These are phyloP conservation scores for Drosophila lutescens DNA, from an alignment of 2,888 invertebrate species.

Conservation along the genomic window DNA sequence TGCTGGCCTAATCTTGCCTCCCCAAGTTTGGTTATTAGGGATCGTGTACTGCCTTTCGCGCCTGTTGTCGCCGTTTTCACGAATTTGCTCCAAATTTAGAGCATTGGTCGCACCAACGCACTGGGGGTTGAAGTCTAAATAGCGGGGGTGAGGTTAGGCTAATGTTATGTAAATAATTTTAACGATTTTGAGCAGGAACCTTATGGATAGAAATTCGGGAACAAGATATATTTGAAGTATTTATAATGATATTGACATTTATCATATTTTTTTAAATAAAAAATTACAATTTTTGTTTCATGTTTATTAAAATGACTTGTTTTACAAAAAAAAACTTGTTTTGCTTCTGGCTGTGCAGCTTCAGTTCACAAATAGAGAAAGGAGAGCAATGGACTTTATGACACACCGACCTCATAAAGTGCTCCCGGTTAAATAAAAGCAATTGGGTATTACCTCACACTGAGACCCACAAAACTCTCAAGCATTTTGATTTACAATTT, in stretches of 20 bases:
- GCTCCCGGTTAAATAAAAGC: conserved; percentile 40
- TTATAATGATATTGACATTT: too few species aligned
- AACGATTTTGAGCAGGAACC: too few species aligned
- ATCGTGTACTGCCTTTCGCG: conserved; percentile 24
- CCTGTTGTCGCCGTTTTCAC: conserved; percentile 39
- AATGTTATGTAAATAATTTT: background rate
- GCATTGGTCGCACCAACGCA: background rate
- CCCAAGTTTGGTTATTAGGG: background rate
- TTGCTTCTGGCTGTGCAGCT: background rate
- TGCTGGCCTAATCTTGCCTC: conserved; percentile 4
- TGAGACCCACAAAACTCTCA: conserved; percentile 22
- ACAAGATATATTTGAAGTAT: too few species aligned
- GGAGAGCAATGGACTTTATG: conserved; percentile 18
- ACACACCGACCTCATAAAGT: conserved; percentile 36
- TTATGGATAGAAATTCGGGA: too few species aligned
- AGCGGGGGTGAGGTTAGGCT: background rate
- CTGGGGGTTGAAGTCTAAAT: background rate
- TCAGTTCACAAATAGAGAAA: background rate
- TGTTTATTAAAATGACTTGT: too few species aligned
- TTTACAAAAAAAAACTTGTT: background rate
- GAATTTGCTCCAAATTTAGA: conserved; percentile 37
- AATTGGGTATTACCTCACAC: conserved; percentile 43
- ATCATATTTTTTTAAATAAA: too few species aligned
- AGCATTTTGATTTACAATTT: conserved; percentile 48
- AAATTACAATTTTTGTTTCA: too few species aligned